These are phyloP conservation scores for Melitaea athalia DNA, from an alignment of 2,888 invertebrate genomes.

Conservation along the genomic window DNA sequence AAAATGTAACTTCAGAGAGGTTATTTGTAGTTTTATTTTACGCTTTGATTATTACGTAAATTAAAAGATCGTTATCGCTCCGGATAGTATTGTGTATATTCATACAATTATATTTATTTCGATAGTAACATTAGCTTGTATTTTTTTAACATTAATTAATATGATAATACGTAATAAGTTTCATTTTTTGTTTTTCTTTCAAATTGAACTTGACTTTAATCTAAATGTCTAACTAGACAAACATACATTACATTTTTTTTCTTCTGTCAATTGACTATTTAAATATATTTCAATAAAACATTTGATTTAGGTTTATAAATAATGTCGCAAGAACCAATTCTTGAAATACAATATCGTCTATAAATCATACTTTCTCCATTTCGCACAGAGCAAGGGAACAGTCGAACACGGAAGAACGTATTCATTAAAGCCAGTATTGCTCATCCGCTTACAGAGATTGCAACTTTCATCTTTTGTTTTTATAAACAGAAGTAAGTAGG, in stretches of 20 bases:
- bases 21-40: neutral
- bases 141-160: conserved; percentile 1
- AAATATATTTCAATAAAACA: neutral
- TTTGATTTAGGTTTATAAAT: neutral
- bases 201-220: neutral
- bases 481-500: neutral
- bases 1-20: neutral
- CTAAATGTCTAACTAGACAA: neutral
- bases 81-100: neutral
- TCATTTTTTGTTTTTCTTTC: neutral
- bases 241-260: neutral
- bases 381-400: neutral
- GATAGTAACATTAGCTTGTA: neutral
- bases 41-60: conserved; percentile 2
- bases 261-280: neutral
- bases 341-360: neutral
- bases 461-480: conserved; percentile 3
- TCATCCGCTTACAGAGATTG: conserved; percentile 9
- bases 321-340: neutral
- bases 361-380: conserved; percentile 13
- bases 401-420: conserved; percentile 3
- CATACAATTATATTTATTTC: conserved; percentile 2
- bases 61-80: conserved; percentile 1
- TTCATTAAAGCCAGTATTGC: conserved; percentile 4
- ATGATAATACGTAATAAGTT: neutral